These are phyloP conservation scores for Scomber japonicus DNA, from an alignment of 2,113 vertebrate species.

Conservation along the genomic window DNA sequence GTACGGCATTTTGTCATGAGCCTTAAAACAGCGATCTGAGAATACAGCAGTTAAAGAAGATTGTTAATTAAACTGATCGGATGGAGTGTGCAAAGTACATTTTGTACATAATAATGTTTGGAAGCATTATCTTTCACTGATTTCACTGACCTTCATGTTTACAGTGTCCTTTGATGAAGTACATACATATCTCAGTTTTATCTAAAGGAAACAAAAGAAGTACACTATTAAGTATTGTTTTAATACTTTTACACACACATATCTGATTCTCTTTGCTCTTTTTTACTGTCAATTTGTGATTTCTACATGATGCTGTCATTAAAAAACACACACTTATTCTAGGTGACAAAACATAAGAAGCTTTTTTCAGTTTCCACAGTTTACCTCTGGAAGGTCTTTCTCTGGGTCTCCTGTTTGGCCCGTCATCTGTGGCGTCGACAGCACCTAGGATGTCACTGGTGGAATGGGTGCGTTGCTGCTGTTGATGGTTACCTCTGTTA, in stretches of 20 bases:
- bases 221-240: neutral
- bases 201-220: slow-evolving; percentile 62
- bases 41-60: neutral
- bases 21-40: slow-evolving; percentile 75
- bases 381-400: slow-evolving; percentile 50
- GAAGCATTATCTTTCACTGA: too few species aligned
- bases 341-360: neutral
- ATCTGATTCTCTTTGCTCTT: too few species aligned
- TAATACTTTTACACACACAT: neutral
- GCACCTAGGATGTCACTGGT: neutral
- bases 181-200: slow-evolving; percentile 84
- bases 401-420: neutral
- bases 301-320: neutral
- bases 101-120: too few species aligned
- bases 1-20: slow-evolving; percentile 82
- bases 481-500: neutral
- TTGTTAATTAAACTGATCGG: neutral
- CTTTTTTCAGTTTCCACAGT: neutral
- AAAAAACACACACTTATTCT: neutral
- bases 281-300: neutral
- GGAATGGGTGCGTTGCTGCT: neutral
- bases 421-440: rapidly evolving
- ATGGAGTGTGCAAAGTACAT: too few species aligned
- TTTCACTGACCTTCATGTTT: slow-evolving; percentile 73
- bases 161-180: slow-evolving; percentile 82